Evolutionary conservation across 2,888 invertebrate species (phyloP).

Genomic region (Zhengitettix transpicula): DNA sequence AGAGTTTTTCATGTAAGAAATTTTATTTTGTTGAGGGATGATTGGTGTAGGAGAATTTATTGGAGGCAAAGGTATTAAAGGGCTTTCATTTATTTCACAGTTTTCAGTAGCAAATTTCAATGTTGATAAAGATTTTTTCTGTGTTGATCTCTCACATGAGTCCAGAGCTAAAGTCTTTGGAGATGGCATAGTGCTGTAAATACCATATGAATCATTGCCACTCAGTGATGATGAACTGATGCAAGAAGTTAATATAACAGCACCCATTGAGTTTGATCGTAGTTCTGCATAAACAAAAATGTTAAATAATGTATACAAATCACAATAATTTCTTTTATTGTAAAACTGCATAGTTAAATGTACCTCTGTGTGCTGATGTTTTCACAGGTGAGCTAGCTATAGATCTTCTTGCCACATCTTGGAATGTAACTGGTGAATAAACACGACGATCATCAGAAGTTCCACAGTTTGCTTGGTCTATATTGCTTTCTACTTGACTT

Average conservation of each 20-base stretch:
- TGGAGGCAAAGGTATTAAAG: neutral
- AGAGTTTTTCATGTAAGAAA: neutral
- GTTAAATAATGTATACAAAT: neutral
- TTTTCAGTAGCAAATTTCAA: neutral
- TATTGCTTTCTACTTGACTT: slow-evolving; percentile 32
- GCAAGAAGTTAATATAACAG: neutral
- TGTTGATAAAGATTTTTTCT: neutral
- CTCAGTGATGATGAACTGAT: neutral
- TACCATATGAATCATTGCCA: neutral
- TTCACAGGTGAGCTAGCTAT: neutral
- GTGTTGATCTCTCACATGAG: neutral
- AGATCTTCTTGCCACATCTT: slow-evolving; percentile 25
- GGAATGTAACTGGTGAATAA: slow-evolving; percentile 72
- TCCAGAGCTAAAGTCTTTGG: neutral
- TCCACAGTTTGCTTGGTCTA: slow-evolving; percentile 24
- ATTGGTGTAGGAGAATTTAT: neutral
- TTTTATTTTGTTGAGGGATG: neutral
- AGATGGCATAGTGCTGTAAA: neutral
- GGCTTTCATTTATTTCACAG: neutral
- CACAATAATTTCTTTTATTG: neutral
- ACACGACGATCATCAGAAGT: slow-evolving; percentile 46
- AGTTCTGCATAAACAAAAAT: neutral
- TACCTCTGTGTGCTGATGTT: neutral
- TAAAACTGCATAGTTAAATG: neutral
- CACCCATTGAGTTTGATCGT: neutral